Base-by-base conservation (phyloP, 2,888 invertebrate genomes). In the Lysandra coridon region DNA sequence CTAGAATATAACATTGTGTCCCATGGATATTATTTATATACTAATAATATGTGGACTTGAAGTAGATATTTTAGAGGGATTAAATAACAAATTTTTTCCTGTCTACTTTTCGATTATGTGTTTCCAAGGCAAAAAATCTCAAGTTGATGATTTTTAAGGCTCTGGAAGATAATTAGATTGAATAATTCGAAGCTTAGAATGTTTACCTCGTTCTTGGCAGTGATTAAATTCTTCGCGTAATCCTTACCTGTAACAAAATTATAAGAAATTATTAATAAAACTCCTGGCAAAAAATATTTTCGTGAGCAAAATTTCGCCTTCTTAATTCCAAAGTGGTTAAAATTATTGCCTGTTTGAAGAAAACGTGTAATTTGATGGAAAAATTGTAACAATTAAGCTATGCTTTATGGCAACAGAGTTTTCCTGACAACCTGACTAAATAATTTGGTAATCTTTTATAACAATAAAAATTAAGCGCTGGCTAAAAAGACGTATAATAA, bases 181-280 rank as follows among this genome's bases (percentile, higher is more conserved):
- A 76, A 76, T 33, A 76, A 76, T 76, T 57, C 17, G 30, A 76
- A 76, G 76, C 33, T 57, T 33, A 76, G 23, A 6, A 53, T 60
- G 30, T 75, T 75, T 79, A 79, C 79, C 79, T 75, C 74, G 40
- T 79, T 40, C 60, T 79, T 79, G 57, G 77, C 57, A 79, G 77
- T 80, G 57, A 53, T 80, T 76, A 53, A 77, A 77, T 77, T 40
- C 23, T 49, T 78, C 33, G 40, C 10, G 73, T 53, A 49, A 78
- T 69, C 44, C 78, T 80, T 80, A 80, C 80, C 80, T 80, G 80
- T 53, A 80, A 80, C 78, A 80, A 79, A 80, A 78, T 78, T 74
- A 57, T 10, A 17, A 69, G 49, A n/a, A 44, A 73, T 37, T 4
- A 30, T 77, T 75, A 76, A 78, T n/a, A 57, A 23, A 74, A 73